Evolutionary conservation across 2,797 vertebrate species (phyloP).

Genomic region (Meda fulgida): DNA sequence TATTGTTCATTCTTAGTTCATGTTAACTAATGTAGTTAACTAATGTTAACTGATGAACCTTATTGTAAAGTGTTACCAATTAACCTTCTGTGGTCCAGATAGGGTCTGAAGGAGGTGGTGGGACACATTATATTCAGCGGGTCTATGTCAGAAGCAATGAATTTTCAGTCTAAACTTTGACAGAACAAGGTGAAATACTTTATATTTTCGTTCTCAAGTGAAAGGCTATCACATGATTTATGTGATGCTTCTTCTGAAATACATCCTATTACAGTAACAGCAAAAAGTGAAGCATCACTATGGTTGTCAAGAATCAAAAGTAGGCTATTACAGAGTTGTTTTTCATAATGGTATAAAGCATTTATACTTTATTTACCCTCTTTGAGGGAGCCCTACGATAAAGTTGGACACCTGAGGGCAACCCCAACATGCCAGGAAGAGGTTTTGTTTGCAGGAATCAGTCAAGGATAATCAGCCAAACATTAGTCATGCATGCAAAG

Average conservation of each 20-base stretch:
- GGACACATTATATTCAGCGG: background rate
- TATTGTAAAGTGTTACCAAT: too few species aligned
- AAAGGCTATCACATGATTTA: background rate
- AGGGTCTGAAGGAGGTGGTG: background rate
- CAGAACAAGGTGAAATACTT: background rate
- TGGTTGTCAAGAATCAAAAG: background rate
- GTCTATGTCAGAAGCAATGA: background rate
- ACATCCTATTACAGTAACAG: background rate
- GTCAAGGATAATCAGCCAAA: slow-evolving; percentile 77
- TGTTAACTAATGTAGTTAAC: too few species aligned
- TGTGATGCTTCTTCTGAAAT: background rate
- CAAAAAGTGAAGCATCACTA: background rate
- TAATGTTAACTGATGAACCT: too few species aligned
- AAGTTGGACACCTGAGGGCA: background rate
- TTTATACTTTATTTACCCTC: background rate
- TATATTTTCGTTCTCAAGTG: background rate
- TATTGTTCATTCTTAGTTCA: too few species aligned
- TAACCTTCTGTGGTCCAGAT: background rate
- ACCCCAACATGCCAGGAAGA: background rate
- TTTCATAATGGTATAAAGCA: too few species aligned
- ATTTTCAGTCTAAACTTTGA: background rate
- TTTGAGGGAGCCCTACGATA: background rate
- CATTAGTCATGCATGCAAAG: slow-evolving; percentile 79
- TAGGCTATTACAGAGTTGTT: background rate
- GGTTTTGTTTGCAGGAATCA: slow-evolving; percentile 67